Evolutionary conservation across 2,797 vertebrate species (phyloP).

Genomic region (Neoniphon sammara): DNA sequence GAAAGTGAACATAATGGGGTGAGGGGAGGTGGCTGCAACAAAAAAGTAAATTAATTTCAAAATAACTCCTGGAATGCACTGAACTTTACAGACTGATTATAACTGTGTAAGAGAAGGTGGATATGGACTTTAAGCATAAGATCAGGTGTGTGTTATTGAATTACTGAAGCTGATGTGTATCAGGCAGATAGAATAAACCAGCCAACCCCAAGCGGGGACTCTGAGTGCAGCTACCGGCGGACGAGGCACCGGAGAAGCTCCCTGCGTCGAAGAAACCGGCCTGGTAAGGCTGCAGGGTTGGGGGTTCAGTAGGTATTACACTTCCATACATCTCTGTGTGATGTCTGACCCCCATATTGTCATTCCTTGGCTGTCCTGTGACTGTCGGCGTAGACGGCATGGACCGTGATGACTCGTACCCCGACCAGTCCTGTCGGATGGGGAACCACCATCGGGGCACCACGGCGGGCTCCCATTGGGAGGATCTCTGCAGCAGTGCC

Average conservation of each 20-base stretch:
- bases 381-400: conserved; percentile 78
- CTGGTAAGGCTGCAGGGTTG: conserved; percentile 81
- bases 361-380: not conserved
- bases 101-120: not conserved
- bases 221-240: conserved; percentile 84
- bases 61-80: no score
- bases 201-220: conserved; percentile 86
- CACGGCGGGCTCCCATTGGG: conserved; percentile 78
- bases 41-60: no score
- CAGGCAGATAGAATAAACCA: conserved; percentile 94
- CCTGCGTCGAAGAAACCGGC: conserved; percentile 82
- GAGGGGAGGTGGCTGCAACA: no score
- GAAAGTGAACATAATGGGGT: no score
- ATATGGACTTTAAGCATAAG: not conserved
- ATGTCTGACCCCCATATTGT: not conserved
- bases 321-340: not conserved
- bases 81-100: not conserved
- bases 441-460: conserved; percentile 80
- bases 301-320: not conserved
- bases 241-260: conserved; percentile 80
- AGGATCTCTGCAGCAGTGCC: conserved; percentile 84
- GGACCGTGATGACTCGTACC: conserved; percentile 84
- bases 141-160: conserved; percentile 52
- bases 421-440: conserved; percentile 82
- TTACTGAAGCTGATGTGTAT: conserved; percentile 86